Evolutionary conservation across 2,888 invertebrate genomes (phyloP).

Genomic region (Synergus laeviventris): DNA sequence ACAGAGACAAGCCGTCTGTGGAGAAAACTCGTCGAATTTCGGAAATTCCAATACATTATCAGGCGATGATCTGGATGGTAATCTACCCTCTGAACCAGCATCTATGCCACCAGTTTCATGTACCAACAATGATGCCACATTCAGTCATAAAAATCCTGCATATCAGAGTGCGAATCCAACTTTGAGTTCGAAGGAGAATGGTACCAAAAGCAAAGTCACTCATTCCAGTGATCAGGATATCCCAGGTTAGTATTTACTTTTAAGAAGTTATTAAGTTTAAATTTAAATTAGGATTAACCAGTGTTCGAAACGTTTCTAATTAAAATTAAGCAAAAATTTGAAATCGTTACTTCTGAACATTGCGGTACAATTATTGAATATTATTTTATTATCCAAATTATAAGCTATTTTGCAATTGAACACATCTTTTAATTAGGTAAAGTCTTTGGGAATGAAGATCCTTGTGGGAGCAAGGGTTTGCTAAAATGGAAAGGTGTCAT

Average conservation of each 20-base stretch:
- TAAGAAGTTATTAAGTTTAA: too few species aligned
- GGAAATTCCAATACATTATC: slow-evolving; percentile 76
- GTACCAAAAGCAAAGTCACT: slow-evolving; percentile 61
- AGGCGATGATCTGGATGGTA: slow-evolving; percentile 71
- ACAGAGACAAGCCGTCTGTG: slow-evolving; percentile 68
- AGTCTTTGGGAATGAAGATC: slow-evolving; percentile 71
- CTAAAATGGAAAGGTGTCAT: slow-evolving; percentile 88
- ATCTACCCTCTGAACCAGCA: slow-evolving; percentile 78
- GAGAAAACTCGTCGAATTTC: slow-evolving; percentile 38
- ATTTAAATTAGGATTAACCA: too few species aligned
- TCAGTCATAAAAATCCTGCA: slow-evolving; percentile 85
- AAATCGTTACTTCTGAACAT: too few species aligned
- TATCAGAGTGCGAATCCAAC: slow-evolving; percentile 86
- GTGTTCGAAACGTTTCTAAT: too few species aligned
- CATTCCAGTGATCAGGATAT: slow-evolving; percentile 77
- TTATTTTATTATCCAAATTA: not conserved
- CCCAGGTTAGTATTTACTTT: slow-evolving; percentile 64
- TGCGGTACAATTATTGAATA: not conserved
- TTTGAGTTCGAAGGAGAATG: slow-evolving; percentile 60
- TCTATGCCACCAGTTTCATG: slow-evolving; percentile 79
- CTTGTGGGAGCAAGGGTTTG: slow-evolving; percentile 79
- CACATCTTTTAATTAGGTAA: slow-evolving; percentile 60
- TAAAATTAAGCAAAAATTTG: too few species aligned
- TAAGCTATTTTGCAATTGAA: not conserved
- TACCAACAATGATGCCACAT: slow-evolving; percentile 72